A percentile compares a stretch with the other conserved stretches of the same genome.
Evolutionary conservation across 2,888 invertebrate genomes (phyloP).

Genomic region (Leucophenga montana): DNA sequence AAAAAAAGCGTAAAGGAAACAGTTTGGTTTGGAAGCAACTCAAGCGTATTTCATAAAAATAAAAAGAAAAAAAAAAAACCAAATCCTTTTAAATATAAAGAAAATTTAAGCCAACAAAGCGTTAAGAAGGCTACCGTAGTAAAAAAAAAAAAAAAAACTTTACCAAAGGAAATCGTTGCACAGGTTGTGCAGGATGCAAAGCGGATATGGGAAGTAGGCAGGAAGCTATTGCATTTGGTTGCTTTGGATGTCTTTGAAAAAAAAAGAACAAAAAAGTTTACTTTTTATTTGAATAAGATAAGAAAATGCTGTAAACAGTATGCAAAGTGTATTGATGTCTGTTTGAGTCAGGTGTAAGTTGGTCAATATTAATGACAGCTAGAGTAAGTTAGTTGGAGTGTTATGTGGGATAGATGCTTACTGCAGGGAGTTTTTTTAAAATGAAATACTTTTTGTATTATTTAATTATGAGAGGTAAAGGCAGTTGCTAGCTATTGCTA

Average conservation of each 20-base stretch:
- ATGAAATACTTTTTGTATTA: too few species aligned
- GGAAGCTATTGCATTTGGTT: constrained; percentile 41
- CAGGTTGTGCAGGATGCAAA: too few species aligned
- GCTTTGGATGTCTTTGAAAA: constrained; percentile 55
- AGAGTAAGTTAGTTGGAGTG: too few species aligned
- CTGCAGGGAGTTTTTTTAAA: too few species aligned
- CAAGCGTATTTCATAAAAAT: constrained; percentile 61
- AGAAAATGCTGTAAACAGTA: constrained; percentile 21
- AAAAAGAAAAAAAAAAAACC: constrained; percentile 36
- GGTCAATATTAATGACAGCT: background rate
- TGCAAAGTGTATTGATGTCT: constrained; percentile 33
- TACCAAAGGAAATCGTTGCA: background rate
- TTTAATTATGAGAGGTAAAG: too few species aligned
- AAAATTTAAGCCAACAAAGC: constrained; percentile 54
- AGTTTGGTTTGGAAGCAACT: constrained; percentile 31
- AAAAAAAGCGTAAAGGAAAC: background rate
- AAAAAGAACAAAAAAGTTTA: background rate
- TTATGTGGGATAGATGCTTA: too few species aligned
- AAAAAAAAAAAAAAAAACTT: constrained; percentile 6
- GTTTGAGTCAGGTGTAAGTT: background rate
- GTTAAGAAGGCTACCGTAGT: constrained; percentile 18
- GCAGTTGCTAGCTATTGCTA: too few species aligned
- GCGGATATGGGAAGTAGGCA: background rate
- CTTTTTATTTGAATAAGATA: background rate
- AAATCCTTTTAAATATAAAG: constrained; percentile 60